Conservation (phyloP, 1,140 invertebrate species). For the Harpegnathos saltator region DNA sequence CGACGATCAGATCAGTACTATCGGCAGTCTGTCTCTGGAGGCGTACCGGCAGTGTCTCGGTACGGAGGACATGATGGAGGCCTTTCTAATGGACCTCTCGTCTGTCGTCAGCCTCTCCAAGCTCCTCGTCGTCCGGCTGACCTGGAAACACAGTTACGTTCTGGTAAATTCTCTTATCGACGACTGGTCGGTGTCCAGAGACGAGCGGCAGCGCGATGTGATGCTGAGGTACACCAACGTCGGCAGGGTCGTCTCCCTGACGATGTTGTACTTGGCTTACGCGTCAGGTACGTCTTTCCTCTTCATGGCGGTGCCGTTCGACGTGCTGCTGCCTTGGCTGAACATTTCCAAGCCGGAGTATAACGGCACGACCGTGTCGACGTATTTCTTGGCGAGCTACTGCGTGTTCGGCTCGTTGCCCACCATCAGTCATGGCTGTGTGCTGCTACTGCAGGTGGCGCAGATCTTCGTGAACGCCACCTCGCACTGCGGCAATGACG, state of each 20-base stretch:
- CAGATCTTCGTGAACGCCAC: slow-evolving; percentile 58
- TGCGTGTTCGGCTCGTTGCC: slow-evolving; percentile 58
- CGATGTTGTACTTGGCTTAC: slow-evolving; percentile 62
- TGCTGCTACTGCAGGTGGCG: slow-evolving; percentile 45
- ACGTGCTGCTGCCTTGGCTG: slow-evolving; percentile 2
- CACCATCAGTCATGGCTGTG: not conserved
- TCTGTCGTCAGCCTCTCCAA: slow-evolving; percentile 66
- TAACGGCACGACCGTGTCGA: not conserved
- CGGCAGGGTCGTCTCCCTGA: slow-evolving; percentile 53
- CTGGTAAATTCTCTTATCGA: slow-evolving; percentile 53
- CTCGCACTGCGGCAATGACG: slow-evolving; percentile 71
- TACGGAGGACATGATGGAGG: slow-evolving; percentile 69
- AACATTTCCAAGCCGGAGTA: not conserved
- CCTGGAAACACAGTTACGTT: slow-evolving; percentile 28
- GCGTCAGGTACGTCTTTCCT: slow-evolving; percentile 57
- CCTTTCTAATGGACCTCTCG: slow-evolving; percentile 68
- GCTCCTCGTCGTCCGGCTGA: slow-evolving; percentile 44
- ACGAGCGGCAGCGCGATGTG: slow-evolving; percentile 8
- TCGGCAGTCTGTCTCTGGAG: slow-evolving; percentile 59
- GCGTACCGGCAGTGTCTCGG: slow-evolving; percentile 54
- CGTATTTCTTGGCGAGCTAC: slow-evolving; percentile 62
- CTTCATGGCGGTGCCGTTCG: slow-evolving; percentile 43
- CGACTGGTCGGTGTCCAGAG: slow-evolving; percentile 48
- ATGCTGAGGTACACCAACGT: slow-evolving; percentile 55
- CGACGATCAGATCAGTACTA: slow-evolving; percentile 56